Percentiles rank a stretch among this genome's conserved stretches.
Evolutionary conservation across 2,797 vertebrate genomes (phyloP).

Genomic region (Semaprochilodus insignis): DNA sequence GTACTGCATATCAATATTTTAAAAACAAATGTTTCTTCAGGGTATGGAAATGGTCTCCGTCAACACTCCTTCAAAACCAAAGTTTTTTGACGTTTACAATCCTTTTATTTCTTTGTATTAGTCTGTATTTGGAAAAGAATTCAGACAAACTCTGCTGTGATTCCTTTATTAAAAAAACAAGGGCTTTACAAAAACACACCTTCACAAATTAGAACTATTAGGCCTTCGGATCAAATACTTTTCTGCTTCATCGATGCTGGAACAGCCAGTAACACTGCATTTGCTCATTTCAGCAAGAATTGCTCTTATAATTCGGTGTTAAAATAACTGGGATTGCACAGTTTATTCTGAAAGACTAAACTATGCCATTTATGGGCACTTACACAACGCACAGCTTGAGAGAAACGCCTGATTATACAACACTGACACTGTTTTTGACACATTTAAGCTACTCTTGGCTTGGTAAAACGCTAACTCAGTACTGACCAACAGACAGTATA

Average conservation of each 20-base stretch:
- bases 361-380: constrained; percentile 24
- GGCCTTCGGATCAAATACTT: constrained; percentile 17
- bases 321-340: not conserved
- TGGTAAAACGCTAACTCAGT: not conserved
- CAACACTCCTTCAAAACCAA: not conserved
- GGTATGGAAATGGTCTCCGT: too few species aligned
- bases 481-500: not conserved
- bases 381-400: constrained; percentile 9
- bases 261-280: constrained; percentile 1
- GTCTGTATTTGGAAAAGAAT: not conserved
- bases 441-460: not conserved
- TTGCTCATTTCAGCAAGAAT: not conserved
- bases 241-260: constrained; percentile 29
- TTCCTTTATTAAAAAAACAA: constrained; percentile 53
- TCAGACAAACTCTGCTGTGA: constrained; percentile 11
- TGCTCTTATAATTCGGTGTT: not conserved
- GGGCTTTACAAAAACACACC: constrained; percentile 51
- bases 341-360: not conserved
- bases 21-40: too few species aligned
- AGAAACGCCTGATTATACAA: constrained; percentile 13
- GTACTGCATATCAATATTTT: too few species aligned
- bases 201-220: constrained; percentile 28
- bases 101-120: not conserved
- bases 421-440: not conserved
- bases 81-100: not conserved